A percentile compares a stretch with the other conserved stretches of the same genome.
Conservation (phyloP, 2,797 vertebrate species). For the Anguilla marmorata region DNA sequence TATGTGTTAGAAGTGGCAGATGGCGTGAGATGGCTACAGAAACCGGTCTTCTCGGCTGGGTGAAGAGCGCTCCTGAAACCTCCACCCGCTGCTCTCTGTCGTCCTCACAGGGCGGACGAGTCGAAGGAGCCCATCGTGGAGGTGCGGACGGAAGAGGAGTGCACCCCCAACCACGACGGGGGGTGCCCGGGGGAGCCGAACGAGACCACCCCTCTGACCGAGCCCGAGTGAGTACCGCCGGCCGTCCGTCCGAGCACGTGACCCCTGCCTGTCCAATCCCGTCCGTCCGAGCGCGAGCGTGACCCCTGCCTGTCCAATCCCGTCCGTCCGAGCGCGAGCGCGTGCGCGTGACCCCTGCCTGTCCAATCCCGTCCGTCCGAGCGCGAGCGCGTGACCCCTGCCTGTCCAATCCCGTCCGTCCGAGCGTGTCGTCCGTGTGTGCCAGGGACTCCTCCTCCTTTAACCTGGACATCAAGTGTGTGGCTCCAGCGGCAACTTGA, state of each 20-base stretch:
- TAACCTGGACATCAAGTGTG: not conserved
- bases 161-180: slow-evolving; percentile 92
- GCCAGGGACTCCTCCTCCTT: not conserved
- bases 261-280: too few relatives aligned
- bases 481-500: not conserved
- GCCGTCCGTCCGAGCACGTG: not conserved
- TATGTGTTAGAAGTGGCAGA: not conserved
- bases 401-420: too few relatives aligned
- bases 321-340: not conserved
- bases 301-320: not conserved
- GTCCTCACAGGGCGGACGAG: slow-evolving; percentile 85
- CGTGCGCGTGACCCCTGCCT: not conserved
- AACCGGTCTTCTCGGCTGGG: not conserved
- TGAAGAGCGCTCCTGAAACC: not conserved
- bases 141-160: slow-evolving; percentile 90
- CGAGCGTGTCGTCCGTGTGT: not conserved
- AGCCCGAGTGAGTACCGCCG: slow-evolving; percentile 86
- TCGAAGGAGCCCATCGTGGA: slow-evolving; percentile 98
- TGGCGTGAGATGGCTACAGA: too few relatives aligned
- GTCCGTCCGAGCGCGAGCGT: too few relatives aligned
- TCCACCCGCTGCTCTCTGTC: not conserved
- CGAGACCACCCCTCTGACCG: slow-evolving; percentile 94
- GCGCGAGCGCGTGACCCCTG: not conserved
- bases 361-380: not conserved
- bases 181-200: slow-evolving; percentile 92